Percentiles rank a stretch among this genome's conserved stretches.
Conservation (phyloP, 2,113 vertebrate species). For the Centropristis striata region DNA sequence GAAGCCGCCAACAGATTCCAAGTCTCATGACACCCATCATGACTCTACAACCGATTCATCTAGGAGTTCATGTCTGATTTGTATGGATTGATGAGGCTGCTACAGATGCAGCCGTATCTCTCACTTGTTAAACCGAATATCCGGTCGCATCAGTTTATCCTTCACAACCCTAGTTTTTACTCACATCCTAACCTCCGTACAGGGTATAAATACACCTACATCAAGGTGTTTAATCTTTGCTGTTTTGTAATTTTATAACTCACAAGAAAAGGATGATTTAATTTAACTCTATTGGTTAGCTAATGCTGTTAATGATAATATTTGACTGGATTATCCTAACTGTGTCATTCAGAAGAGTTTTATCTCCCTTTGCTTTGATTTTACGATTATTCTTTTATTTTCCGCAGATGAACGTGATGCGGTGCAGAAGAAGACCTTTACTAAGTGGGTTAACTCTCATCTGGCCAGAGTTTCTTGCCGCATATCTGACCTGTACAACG, state of each 20-base stretch:
- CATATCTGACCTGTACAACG: conserved; percentile 92
- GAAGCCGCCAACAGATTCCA: no score
- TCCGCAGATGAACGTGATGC: conserved; percentile 92
- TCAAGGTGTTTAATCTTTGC: neutral
- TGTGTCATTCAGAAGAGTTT: neutral
- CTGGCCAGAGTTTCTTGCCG: conserved; percentile 91
- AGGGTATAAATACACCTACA: neutral
- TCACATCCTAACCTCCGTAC: neutral
- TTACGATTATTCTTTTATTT: neutral
- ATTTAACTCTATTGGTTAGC: neutral
- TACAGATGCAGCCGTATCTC: no score
- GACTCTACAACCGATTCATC: no score
- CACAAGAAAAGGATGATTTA: neutral
- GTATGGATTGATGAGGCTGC: no score
- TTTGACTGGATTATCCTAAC: neutral
- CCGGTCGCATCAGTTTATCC: no score
- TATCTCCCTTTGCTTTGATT: no score
- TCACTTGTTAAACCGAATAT: no score
- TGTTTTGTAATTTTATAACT: neutral
- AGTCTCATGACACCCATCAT: no score
- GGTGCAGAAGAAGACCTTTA: conserved; percentile 98
- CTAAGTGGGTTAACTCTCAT: conserved; percentile 96
- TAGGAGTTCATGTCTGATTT: no score
- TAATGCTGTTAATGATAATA: neutral
- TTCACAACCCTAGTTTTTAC: no score